Base-by-base conservation (phyloP, 2,888 invertebrate genomes). In the Eilema depressum region DNA sequence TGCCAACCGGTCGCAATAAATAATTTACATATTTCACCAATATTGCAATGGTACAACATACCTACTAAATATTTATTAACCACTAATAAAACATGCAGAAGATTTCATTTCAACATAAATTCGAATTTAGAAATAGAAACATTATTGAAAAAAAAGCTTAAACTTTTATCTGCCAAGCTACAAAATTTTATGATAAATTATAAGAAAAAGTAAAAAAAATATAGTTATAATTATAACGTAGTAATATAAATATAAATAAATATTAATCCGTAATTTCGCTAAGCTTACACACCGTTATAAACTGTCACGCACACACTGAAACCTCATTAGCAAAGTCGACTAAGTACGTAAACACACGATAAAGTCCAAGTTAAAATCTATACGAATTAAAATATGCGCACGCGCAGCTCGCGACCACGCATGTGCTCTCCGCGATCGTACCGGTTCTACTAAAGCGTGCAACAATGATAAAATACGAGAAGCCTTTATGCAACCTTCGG, bases 401-500 rank as follows among this genome's bases (percentile, higher is more conserved):
- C 81, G 89, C 89, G 89, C 85, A 33, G 66, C 74, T 70, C 89
- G 89, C 85, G 37, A 67, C 74, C 71, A 82, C 82, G 87, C 93
- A 93, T 92, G 93, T 89, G 90, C 84, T 87, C 93, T 83, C 83
- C 82, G 81, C 91, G 92, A 83, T 88, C 73, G 90, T 86, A 81
- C 86, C 88, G 89, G 85, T 85, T 91, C 83, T 88, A 95, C 94
- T 95, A 92, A 92, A 83, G 85, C 75, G 75, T 80, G 80, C 87
- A 84, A 87, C 86, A 89, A 86, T 89, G 89, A 89, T 91, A 89
- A 88, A 90, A 86, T 83, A 84, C 87, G 87, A 85, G 86, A 87
- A 91, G 90, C 88, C 91, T 93, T 93, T 92, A 91, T 89, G 92
- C 92, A 94, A 94, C 94, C 94, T 95, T 94, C 94, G 87, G 80